Base-by-base conservation (phyloP, 64 coral and sea anemone species). In the Dendronephthya gigantea region DNA sequence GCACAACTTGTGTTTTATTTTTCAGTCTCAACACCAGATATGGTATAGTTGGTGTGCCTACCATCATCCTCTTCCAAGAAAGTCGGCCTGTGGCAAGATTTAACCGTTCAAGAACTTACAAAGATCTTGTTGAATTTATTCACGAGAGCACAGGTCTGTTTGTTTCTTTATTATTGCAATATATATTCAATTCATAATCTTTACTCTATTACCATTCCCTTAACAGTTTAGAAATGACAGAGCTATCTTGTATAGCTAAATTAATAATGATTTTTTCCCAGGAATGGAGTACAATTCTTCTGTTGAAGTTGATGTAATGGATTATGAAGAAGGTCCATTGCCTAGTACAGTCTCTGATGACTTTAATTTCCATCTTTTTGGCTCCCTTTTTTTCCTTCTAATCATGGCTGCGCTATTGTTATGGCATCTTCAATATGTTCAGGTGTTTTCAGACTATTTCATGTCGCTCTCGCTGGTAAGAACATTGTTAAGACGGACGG, bases 11-110 rank as follows among this genome's bases (percentile, higher is more conserved):
- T n/a, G n/a, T n/a, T n/a, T n/a, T n/a, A n/a, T n/a, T n/a, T 79
- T 79, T 79, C 72, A 79, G 72, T 29, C 36, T 79, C 17, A 79
- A 79, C 17, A 79, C 30, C 0, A 34, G 72, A 34, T 79, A 79
- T 79, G 72, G 72, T 79, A 79, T 79, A 36, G 72, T 79, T 34
- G 72, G 72, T 79, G 72, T 79, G 19, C 72, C 72, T 28, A 79
- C 72, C 7, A 79, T 79, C 29, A 79, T 79, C 14, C 29, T 79
- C 13, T 79, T 79, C 28, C 72, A 79, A 34, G 72, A 79, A 35
- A 79, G 72, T 8, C 34, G 72, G 36, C 72, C 72, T 79, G 72
- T 79, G 9, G 30, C 72, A 19, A 29, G 72, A 7, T 79, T 79
- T 29, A 79, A 79, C 32, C 30, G 1, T 36, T 35, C 72, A 79